Evolutionary conservation across 1,140 invertebrate genomes (phyloP), one percentile per base, ranked within the genome.

Genomic region (Drosophila parabipectinata): DNA sequence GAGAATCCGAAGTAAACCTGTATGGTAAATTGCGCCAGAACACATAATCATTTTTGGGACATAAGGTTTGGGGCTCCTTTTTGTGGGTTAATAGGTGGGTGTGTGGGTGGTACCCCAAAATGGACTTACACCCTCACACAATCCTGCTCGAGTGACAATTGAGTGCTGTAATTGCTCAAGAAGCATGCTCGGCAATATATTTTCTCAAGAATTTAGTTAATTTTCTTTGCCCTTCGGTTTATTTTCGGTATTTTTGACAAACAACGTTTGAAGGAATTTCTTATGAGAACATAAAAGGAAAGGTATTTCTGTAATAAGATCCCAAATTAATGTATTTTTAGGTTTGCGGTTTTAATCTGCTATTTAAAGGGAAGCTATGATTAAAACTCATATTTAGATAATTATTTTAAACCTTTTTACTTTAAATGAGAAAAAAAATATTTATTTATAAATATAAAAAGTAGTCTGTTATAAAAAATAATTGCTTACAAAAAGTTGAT

Each of bases 1-100:
- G 87, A 90, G 57, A 90, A 64, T 48, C 88, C 82, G 78, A 90
- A 90, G 69, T 90, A 90, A 48, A 80, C 55, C 87, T 44, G 59
- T 7, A 54, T 52, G 21, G 47, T 50, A 51, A 18, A 56, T 41
- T 18, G n/a, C 14, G 2, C 4, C 34, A 61, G 59, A 51, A 26
- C 14, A 51, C 44, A 47, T 44, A n/a, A 44, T 47, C 44, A 10
- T 47, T 10, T 44, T 44, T 1, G 18, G 18, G 58, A 6, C 32
- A 67, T 18, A 51, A n/a, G 18, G n/a, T 32, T 47, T 18, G 44
- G 41, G 15, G 14, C 10, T 41, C 12, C 5, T 15, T 34, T 64
- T 28, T 28, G 26, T 28, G 26, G 6, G 26, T 1, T 28, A 28
- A 1, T 28, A 4, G 26, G 26, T 28, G 26, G 26, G 26, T 9